A percentile compares a stretch with the other conserved stretches of the same genome.
These are phyloP conservation scores for Micoletzkya japonica DNA, from an alignment of 2,888 invertebrate genomes.

Conservation along the genomic window DNA sequence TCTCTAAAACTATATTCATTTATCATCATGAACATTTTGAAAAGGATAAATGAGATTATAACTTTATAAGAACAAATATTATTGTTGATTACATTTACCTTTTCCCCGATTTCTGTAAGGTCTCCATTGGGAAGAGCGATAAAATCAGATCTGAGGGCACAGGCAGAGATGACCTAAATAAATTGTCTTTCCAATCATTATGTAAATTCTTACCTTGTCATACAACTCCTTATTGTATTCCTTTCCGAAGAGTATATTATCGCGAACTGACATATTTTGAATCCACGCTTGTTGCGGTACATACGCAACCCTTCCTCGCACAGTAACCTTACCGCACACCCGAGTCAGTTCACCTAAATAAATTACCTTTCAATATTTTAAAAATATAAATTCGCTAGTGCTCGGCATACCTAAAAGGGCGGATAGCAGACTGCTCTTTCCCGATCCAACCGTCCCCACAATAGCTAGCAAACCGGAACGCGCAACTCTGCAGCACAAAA, in stretches of 20 bases:
- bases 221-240: neutral
- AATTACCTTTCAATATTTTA: neutral
- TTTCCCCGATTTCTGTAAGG: slow-evolving; percentile 96
- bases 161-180: slow-evolving; percentile 79
- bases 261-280: slow-evolving; percentile 71
- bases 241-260: slow-evolving; percentile 82
- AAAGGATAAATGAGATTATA: neutral
- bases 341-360: slow-evolving; percentile 51
- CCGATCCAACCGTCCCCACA: slow-evolving; percentile 85
- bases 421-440: slow-evolving; percentile 80
- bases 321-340: slow-evolving; percentile 47
- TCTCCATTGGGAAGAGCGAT: slow-evolving; percentile 89
- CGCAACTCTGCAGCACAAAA: slow-evolving; percentile 70
- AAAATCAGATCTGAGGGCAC: slow-evolving; percentile 87
- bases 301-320: slow-evolving; percentile 74
- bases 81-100: slow-evolving; percentile 67
- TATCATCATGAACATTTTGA: neutral
- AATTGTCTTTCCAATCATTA: neutral
- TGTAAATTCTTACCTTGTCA: neutral
- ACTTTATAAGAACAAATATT: neutral
- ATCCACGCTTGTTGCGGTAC: slow-evolving; percentile 84
- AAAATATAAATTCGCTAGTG: neutral
- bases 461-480: slow-evolving; percentile 78
- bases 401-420: slow-evolving; percentile 69
- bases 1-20: neutral